Conservation (phyloP, 2,797 vertebrate species). For the Corythornis leucogaster region DNA sequence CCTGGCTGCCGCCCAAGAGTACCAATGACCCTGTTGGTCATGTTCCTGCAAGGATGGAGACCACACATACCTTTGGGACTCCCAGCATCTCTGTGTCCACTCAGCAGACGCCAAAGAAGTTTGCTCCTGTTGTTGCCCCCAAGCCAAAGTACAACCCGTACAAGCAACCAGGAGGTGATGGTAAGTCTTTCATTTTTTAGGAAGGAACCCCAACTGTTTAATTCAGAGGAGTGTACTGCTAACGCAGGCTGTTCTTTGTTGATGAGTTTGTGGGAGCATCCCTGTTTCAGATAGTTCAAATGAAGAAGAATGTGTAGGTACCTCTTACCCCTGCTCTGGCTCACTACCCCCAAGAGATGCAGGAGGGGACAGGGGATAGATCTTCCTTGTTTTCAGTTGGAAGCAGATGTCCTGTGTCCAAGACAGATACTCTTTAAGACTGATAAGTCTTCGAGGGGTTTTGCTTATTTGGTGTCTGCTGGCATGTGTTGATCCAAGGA, state of each 20-base stretch:
- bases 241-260: neutral
- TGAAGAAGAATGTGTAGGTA: neutral
- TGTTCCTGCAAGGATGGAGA: conserved; percentile 94
- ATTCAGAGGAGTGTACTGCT: neutral
- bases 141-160: conserved; percentile 98
- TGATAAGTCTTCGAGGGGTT: neutral
- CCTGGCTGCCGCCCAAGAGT: conserved; percentile 89
- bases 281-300: neutral
- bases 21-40: conserved; percentile 86
- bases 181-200: conserved; percentile 72
- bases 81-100: conserved; percentile 96
- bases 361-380: neutral
- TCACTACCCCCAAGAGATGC: neutral
- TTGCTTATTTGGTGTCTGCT: neutral
- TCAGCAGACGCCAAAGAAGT: conserved; percentile 95
- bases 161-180: conserved; percentile 84
- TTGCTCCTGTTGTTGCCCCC: conserved; percentile 94
- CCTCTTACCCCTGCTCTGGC: neutral
- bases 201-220: neutral
- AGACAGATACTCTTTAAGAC: neutral
- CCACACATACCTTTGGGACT: conserved; percentile 90
- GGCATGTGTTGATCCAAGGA: neutral
- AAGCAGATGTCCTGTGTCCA: neutral
- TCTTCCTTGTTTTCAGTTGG: neutral
- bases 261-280: neutral